Evolutionary conservation across 1,140 invertebrate genomes (phyloP).

Genomic region (Dreissena rostriformis): DNA sequence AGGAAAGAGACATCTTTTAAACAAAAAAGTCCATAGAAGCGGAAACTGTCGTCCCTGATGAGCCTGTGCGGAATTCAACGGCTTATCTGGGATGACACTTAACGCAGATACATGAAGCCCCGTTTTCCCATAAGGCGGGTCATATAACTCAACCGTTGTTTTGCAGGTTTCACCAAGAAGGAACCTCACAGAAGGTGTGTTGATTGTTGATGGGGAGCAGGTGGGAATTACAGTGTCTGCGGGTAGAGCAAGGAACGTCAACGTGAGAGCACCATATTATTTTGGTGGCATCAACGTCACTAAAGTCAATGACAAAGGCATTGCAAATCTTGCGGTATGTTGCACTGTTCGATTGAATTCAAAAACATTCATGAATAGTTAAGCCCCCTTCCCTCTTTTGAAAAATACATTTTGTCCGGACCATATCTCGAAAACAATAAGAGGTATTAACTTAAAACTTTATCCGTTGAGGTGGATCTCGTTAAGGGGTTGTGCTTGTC

Average conservation of each 20-base stretch:
- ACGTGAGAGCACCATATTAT: slow-evolving; percentile 88
- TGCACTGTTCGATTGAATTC: not conserved
- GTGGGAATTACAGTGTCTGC: slow-evolving; percentile 83
- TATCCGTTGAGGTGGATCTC: too few species aligned
- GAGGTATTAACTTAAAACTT: too few species aligned
- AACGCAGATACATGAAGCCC: too few species aligned
- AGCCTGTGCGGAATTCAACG: too few species aligned
- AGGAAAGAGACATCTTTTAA: too few species aligned
- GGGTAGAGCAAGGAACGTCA: slow-evolving; percentile 84
- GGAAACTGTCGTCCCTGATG: too few species aligned
- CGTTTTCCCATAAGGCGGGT: too few species aligned
- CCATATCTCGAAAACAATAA: too few species aligned
- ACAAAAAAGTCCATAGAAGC: too few species aligned
- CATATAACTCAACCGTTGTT: not conserved
- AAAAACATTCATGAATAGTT: not conserved
- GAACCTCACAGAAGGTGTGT: slow-evolving; percentile 82
- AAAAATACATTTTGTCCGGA: not conserved
- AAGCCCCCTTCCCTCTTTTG: not conserved
- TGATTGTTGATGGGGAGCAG: slow-evolving; percentile 87
- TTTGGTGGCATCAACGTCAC: slow-evolving; percentile 87
- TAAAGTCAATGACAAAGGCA: slow-evolving; percentile 65
- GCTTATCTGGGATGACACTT: too few species aligned
- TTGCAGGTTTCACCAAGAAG: slow-evolving; percentile 82
- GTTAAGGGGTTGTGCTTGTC: too few species aligned
- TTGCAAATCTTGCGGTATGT: slow-evolving; percentile 79